phyloP scores from a whole-genome alignment of 2,797 vertebrate species.

The Hemitrygon akajei region DNA sequence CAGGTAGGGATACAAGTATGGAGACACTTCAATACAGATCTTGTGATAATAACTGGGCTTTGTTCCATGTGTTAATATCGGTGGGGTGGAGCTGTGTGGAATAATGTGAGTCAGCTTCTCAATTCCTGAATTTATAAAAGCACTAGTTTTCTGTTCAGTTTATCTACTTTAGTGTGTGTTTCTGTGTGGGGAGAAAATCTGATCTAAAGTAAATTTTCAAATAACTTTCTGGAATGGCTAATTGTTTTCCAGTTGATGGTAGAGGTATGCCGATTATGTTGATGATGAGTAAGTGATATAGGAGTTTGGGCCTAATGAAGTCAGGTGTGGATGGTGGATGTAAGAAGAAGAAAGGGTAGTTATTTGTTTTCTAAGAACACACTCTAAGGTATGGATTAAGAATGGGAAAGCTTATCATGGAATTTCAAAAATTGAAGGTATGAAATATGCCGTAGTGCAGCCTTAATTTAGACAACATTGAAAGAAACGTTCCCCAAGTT shows the following conservation, averaged over 20 bases:
- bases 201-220: no score
- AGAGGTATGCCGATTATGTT: background rate
- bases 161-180: no score
- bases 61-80: background rate
- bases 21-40: background rate
- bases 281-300: background rate
- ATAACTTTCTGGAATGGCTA: background rate
- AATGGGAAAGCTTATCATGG: background rate
- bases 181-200: no score
- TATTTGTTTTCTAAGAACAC: background rate
- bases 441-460: background rate
- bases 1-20: background rate
- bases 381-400: background rate
- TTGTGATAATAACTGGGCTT: background rate
- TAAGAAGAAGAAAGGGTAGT: background rate
- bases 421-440: background rate
- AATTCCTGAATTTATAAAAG: background rate
- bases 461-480: background rate
- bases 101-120: background rate
- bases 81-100: no score
- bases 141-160: no score
- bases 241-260: background rate
- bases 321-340: background rate
- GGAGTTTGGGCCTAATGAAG: background rate
- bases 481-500: background rate